These are phyloP conservation scores for Toxonevra muliebris DNA, from an alignment of 2,888 invertebrate species.

Conservation along the genomic window DNA sequence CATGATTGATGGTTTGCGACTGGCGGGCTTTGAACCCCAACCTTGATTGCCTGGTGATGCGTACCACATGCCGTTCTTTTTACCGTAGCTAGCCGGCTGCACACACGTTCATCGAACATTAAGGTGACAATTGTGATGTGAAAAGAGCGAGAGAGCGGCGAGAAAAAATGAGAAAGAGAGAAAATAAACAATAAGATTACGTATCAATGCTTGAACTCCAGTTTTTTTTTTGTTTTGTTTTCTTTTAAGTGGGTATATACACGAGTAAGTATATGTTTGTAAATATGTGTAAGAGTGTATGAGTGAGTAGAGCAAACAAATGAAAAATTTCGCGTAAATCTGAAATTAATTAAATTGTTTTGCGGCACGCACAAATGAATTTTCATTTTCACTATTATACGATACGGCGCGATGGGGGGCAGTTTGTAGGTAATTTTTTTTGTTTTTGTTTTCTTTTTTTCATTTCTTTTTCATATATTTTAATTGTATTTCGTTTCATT, in stretches of 20 bases:
- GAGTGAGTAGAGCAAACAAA: no score
- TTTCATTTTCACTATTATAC: neutral
- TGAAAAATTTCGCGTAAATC: conserved; percentile 51
- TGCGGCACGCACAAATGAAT: conserved; percentile 43
- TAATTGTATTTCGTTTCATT: conserved; percentile 9
- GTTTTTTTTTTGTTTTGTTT: neutral
- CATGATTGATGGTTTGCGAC: conserved; percentile 84
- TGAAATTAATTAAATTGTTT: conserved; percentile 57
- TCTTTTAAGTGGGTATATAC: neutral
- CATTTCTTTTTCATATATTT: conserved; percentile 33
- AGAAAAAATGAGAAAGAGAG: neutral
- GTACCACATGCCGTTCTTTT: conserved; percentile 91
- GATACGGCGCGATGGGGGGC: no score
- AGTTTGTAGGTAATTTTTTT: neutral
- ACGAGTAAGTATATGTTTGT: no score
- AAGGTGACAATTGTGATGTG: neutral
- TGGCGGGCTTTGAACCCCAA: conserved; percentile 75
- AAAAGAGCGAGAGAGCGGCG: neutral
- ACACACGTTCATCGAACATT: conserved; percentile 29
- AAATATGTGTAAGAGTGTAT: conserved; percentile 16
- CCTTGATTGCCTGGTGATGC: conserved; percentile 70
- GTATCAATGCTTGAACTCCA: neutral
- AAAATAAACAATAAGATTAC: conserved; percentile 12
- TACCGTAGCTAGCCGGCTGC: conserved; percentile 89
- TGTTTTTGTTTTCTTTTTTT: conserved; percentile 20